Conservation (phyloP, 2,113 vertebrate genomes). For the Oryctolagus cuniculus region DNA sequence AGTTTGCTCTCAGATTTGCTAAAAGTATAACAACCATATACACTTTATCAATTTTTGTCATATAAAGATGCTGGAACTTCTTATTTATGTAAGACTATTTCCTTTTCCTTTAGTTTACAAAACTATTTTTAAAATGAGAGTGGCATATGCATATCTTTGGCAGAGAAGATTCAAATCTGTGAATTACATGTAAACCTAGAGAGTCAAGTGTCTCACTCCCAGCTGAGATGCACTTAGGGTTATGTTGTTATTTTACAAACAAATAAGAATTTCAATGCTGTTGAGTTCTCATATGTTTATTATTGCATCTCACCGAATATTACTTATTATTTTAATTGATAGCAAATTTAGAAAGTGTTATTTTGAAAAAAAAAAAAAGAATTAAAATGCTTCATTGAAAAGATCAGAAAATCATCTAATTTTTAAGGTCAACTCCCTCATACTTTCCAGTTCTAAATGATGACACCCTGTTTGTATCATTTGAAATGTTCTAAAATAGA, state of each 20-base stretch:
- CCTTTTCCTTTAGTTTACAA: background rate
- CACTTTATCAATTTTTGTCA: background rate
- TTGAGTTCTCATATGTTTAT: background rate
- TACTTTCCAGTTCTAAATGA: background rate
- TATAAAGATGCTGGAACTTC: background rate
- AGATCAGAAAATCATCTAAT: background rate
- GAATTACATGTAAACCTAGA: background rate
- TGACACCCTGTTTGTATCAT: background rate
- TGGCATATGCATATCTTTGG: background rate
- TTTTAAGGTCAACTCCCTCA: background rate
- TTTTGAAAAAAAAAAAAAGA: background rate
- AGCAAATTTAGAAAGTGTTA: background rate
- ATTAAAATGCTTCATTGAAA: background rate
- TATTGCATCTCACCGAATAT: background rate
- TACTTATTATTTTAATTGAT: constrained; percentile 17
- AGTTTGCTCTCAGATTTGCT: background rate
- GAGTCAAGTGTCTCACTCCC: background rate
- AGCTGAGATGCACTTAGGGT: background rate
- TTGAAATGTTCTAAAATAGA: background rate
- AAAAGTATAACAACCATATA: too few relatives aligned
- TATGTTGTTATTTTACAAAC: background rate
- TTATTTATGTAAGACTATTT: background rate
- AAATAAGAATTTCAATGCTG: background rate
- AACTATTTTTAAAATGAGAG: background rate
- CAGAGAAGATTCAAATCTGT: background rate